These are phyloP conservation scores for Nomada ruficornis DNA, from an alignment of 2,888 invertebrate species.

Conservation along the genomic window DNA sequence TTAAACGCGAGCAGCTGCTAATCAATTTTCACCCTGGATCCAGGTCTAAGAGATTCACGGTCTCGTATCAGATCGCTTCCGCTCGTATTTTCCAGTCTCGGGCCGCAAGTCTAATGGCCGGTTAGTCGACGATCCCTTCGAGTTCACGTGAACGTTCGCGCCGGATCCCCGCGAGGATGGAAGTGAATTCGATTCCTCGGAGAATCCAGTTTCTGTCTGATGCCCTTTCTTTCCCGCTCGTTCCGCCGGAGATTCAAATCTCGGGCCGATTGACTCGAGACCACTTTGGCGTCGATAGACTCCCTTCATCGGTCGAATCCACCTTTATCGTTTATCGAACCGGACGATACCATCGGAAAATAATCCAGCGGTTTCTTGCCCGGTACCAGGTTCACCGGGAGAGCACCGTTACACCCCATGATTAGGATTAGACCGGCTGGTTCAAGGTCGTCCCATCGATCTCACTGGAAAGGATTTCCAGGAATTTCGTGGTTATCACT, in stretches of 20 bases:
- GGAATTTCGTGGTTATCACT: slow-evolving; percentile 41
- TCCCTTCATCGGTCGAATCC: slow-evolving; percentile 24
- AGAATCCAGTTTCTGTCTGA: slow-evolving; percentile 58
- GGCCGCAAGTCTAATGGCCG: slow-evolving; percentile 68
- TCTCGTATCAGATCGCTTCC: slow-evolving; percentile 30
- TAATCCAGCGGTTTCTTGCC: slow-evolving; percentile 53
- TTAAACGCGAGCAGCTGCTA: neutral
- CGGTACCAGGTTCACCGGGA: neutral
- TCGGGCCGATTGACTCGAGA: slow-evolving; percentile 69
- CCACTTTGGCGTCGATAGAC: slow-evolving; percentile 63
- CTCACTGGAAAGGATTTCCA: slow-evolving; percentile 13
- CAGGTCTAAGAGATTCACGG: slow-evolving; percentile 46
- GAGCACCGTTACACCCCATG: slow-evolving; percentile 21
- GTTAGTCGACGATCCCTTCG: slow-evolving; percentile 66
- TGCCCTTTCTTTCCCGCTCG: slow-evolving; percentile 57
- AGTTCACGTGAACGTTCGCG: slow-evolving; percentile 48
- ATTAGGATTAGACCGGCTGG: slow-evolving; percentile 30
- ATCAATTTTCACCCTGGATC: slow-evolving; percentile 26
- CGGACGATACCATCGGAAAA: slow-evolving; percentile 56
- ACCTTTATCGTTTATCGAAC: slow-evolving; percentile 39
- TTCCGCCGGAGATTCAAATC: slow-evolving; percentile 70
- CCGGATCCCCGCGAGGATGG: slow-evolving; percentile 38
- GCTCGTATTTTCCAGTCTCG: slow-evolving; percentile 31
- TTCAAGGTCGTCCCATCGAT: slow-evolving; percentile 50
- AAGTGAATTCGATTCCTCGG: slow-evolving; percentile 62